Evolutionary conservation across 2,888 invertebrate species (phyloP).

Genomic region (Spicauda simplicius): DNA sequence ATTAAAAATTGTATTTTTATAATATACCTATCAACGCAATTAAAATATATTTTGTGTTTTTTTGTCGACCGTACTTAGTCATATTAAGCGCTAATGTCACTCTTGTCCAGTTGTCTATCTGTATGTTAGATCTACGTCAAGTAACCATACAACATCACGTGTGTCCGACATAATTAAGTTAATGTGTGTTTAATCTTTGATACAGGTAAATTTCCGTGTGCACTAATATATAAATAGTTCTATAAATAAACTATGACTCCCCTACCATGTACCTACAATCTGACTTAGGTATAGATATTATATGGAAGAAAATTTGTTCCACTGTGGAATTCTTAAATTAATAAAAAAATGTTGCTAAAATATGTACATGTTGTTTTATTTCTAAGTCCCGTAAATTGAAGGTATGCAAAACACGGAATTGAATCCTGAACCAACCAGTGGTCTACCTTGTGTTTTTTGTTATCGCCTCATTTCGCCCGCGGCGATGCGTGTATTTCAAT

Average conservation of each 20-base stretch:
- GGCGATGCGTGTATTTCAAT: constrained; percentile 30
- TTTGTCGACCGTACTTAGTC: too few species aligned
- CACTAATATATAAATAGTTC: constrained; percentile 55
- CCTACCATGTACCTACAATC: constrained; percentile 71
- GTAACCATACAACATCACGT: constrained; percentile 34
- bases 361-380: constrained; percentile 66
- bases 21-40: too few species aligned
- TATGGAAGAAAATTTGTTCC: constrained; percentile 80
- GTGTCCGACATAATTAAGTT: constrained; percentile 39
- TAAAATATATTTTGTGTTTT: too few species aligned
- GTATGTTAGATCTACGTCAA: constrained; percentile 14
- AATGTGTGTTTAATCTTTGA: constrained; percentile 49
- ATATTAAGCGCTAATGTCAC: too few species aligned
- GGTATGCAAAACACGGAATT: constrained; percentile 1
- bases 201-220: constrained; percentile 73
- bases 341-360: constrained; percentile 86
- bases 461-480: constrained; percentile 26
- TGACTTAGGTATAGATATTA: constrained; percentile 77
- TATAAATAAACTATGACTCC: constrained; percentile 46
- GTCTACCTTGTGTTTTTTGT: constrained; percentile 3
- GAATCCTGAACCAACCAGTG: neutral
- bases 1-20: too few species aligned
- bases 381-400: constrained; percentile 26
- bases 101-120: neutral
- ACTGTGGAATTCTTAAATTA: constrained; percentile 84